A percentile compares a stretch with the other conserved stretches of the same genome.
Evolutionary conservation across 1,140 invertebrate genomes (phyloP).

Genomic region (Babylonia areolata): DNA sequence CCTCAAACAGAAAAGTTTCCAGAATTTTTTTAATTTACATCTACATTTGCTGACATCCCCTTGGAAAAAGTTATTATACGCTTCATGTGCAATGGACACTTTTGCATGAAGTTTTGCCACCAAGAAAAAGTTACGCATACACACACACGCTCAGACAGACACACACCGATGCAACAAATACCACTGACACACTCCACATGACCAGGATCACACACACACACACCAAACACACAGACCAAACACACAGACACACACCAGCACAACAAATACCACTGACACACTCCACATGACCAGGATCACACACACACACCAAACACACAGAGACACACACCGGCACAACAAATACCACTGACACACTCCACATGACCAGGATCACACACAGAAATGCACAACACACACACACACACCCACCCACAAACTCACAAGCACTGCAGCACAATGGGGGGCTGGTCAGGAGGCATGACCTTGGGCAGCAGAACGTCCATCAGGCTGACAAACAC

Average conservation of each 20-base stretch:
- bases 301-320: neutral
- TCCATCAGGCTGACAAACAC: neutral
- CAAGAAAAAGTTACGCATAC: no score
- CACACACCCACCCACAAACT: neutral
- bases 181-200: no score
- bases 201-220: neutral
- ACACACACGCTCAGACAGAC: neutral
- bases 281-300: no score
- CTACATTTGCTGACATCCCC: no score
- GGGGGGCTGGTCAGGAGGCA: neutral
- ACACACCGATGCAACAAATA: no score
- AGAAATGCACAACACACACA: neutral
- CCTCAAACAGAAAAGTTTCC: no score
- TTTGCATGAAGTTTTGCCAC: no score
- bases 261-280: no score
- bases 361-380: neutral
- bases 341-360: neutral
- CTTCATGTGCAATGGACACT: no score
- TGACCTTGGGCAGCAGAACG: neutral
- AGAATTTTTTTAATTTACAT: no score
- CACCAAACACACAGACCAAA: no score
- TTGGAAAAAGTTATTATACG: no score
- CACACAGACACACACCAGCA: neutral
- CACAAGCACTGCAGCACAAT: constrained; percentile 29
- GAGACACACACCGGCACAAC: neutral